Conservation (phyloP, 2,888 invertebrate genomes). For the Ganaspis brasiliensis region DNA sequence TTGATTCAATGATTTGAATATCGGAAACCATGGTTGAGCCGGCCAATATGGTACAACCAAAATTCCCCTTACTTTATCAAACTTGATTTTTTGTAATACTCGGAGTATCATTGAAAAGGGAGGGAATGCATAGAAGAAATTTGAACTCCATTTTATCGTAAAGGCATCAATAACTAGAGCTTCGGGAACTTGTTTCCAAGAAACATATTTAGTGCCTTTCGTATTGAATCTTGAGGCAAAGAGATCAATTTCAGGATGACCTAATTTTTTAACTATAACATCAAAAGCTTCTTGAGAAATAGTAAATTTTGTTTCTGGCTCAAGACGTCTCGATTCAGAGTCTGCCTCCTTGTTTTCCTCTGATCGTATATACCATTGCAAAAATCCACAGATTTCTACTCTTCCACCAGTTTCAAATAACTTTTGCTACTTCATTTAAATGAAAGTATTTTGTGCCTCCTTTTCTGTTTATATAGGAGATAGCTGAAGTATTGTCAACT, state of each 20-base stretch:
- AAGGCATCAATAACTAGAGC: conserved; percentile 25
- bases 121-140: conserved; percentile 26
- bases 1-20: conserved; percentile 19
- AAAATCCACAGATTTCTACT: conserved; percentile 34
- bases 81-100: conserved; percentile 39
- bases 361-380: conserved; percentile 40
- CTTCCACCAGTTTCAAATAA: conserved; percentile 6
- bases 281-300: conserved; percentile 48
- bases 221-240: conserved; percentile 41
- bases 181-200: conserved; percentile 47
- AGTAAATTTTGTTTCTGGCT: conserved; percentile 55
- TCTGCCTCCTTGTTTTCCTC: conserved; percentile 59
- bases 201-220: conserved; percentile 46
- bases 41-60: conserved; percentile 37
- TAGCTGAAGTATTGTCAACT: conserved; percentile 12
- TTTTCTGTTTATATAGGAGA: neutral
- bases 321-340: conserved; percentile 56
- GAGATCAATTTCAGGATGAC: neutral
- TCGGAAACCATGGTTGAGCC: conserved; percentile 25
- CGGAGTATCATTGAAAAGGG: conserved; percentile 33
- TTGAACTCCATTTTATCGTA: neutral
- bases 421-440: conserved; percentile 25
- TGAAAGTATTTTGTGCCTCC: neutral
- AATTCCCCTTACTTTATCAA: conserved; percentile 22
- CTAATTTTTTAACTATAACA: conserved; percentile 42